Evolutionary conservation across 2,113 vertebrate genomes (phyloP), one percentile per base, ranked within the genome.

Genomic region (Embiotoca jacksoni): DNA sequence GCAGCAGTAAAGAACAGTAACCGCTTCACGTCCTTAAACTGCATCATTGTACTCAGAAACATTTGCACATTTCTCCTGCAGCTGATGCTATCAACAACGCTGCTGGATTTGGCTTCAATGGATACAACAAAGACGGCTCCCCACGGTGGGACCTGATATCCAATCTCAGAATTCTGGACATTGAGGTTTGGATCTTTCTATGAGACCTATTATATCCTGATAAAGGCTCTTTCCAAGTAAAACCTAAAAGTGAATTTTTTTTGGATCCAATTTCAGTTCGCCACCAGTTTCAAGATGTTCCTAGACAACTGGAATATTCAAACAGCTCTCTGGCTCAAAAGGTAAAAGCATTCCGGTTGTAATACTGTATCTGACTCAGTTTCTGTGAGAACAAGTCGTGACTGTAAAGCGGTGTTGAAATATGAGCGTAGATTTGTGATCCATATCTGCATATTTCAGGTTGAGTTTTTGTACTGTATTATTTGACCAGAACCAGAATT

Each of bases 261-360:
- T 84, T 87, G 10, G 3, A 15, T 84, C 46, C 4, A 41, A 74
- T 94, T 93, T 57, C 94, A 99, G 98, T 96, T 96, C 88, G 97
- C 98, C 61, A 99, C 98, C 81, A 99, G 97, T 93, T 99, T 99
- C 91, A 99, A 99, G 95, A 95, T 96, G 93, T 99, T 99, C 94
- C 93, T 99, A 47, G 98, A 99, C 93, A 99, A 99, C 69, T 99
- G 98, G 98, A 99, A 99, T 90, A 99, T 99, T 84, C 98, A 99
- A 88, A 99, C 98, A 88, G 95, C 98, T 53, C 96, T 97, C 69
- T 99, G 98, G 98, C 96, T 99, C 41, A 99, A 99, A 94, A 97
- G 98, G 98, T 99, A 95, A 89, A 64, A 35, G 3, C 14, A 30
- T 39, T n/a, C 8, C 10, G 0, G 1, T 41, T 58, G 11, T 36